Percentiles rank a stretch among this genome's conserved stretches.
These are phyloP conservation scores for Drosophila gunungcola DNA, from an alignment of 1,140 invertebrate species.

Conservation along the genomic window DNA sequence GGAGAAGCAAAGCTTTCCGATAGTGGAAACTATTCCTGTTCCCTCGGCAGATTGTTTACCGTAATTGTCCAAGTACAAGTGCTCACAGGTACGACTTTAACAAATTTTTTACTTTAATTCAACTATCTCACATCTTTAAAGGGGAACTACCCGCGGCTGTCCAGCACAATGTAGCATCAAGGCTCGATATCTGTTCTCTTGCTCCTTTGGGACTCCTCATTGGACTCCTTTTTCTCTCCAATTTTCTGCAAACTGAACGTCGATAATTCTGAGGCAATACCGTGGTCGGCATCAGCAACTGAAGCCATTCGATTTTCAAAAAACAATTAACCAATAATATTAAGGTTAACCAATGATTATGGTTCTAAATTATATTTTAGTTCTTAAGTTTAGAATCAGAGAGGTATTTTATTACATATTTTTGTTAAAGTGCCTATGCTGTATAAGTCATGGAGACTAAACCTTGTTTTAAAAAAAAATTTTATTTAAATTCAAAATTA, in stretches of 20 bases:
- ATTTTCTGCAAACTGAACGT: conserved; percentile 10
- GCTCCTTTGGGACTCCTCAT: conserved; percentile 34
- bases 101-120: too few relatives aligned
- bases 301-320: conserved; percentile 24
- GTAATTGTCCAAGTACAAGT: conserved; percentile 85
- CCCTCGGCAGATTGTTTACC: conserved; percentile 79
- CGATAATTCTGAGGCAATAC: conserved; percentile 1
- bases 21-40: conserved; percentile 85
- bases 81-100: conserved; percentile 72
- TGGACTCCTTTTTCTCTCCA: conserved; percentile 34
- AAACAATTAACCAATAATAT: conserved; percentile 40
- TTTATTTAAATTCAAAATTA: not conserved
- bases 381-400: conserved; percentile 6
- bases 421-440: conserved; percentile 11
- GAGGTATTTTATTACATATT: conserved; percentile 6
- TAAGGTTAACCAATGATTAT: conserved; percentile 5
- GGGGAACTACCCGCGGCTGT: conserved; percentile 85
- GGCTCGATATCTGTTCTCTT: conserved; percentile 7
- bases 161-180: conserved; percentile 73
- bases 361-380: conserved; percentile 4
- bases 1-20: conserved; percentile 81
- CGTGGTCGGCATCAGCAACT: conserved; percentile 28
- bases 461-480: conserved; percentile 3
- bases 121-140: conserved; percentile 17
- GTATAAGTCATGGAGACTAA: not conserved